A percentile compares a stretch with the other conserved stretches of the same genome.
Evolutionary conservation across 2,113 vertebrate species (phyloP).

Genomic region (Sylvia atricapilla): DNA sequence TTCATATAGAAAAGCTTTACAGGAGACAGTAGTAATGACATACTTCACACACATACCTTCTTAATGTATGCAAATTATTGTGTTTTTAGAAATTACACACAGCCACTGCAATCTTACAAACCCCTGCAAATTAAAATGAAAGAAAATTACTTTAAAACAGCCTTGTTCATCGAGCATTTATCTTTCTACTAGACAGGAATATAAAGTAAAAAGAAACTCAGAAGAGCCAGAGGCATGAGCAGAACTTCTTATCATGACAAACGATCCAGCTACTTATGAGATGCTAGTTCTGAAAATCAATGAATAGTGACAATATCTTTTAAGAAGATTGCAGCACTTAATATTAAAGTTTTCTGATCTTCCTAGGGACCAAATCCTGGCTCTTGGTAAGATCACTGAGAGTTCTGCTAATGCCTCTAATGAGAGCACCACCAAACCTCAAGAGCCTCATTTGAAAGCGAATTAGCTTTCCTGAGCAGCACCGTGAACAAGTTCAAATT

Average conservation of each 20-base stretch:
- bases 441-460: not conserved
- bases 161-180: constrained; percentile 11
- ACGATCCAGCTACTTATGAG: not conserved
- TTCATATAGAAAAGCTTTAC: not conserved
- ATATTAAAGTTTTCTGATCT: constrained; percentile 13
- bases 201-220: not conserved
- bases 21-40: constrained; percentile 18
- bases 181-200: constrained; percentile 9
- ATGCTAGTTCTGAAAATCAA: constrained; percentile 22
- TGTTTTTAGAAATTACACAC: not conserved
- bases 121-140: constrained; percentile 45
- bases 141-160: constrained; percentile 43
- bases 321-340: not conserved
- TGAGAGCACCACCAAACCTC: not conserved
- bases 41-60: not conserved
- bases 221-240: not conserved
- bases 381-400: not conserved
- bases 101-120: constrained; percentile 42
- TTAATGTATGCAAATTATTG: constrained; percentile 53
- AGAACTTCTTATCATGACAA: constrained; percentile 27
- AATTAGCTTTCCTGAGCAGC: not conserved
- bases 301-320: not conserved
- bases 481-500: constrained; percentile 1
- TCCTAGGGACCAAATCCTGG: not conserved
- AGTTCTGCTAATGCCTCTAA: not conserved